Conservation (phyloP, 2,113 vertebrate species). For the Festucalex cinctus region DNA sequence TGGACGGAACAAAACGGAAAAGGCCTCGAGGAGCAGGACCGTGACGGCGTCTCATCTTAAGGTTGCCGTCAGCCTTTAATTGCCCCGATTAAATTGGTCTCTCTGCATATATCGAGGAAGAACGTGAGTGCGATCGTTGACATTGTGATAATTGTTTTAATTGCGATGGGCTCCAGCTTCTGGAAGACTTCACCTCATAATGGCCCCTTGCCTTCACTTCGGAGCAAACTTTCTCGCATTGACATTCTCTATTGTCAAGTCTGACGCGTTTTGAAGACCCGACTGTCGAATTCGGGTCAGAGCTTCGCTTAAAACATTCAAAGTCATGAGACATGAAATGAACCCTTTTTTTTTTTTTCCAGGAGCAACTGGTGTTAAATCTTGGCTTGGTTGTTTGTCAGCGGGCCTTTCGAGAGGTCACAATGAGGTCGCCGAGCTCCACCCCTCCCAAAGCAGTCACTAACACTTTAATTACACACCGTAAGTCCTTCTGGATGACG, state of each 20-base stretch:
- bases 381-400: background rate
- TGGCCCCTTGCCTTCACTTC: slow-evolving; percentile 21
- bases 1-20: slow-evolving; percentile 12
- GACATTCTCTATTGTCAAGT: slow-evolving; percentile 19
- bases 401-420: background rate
- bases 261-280: slow-evolving; percentile 10
- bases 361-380: background rate
- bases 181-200: slow-evolving; percentile 41
- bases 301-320: slow-evolving; percentile 1
- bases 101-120: slow-evolving; percentile 35
- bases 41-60: slow-evolving; percentile 15
- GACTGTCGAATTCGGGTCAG: slow-evolving; percentile 2
- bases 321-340: too few species aligned
- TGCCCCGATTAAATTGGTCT: slow-evolving; percentile 48
- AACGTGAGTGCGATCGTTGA: slow-evolving; percentile 34
- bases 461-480: slow-evolving; percentile 45
- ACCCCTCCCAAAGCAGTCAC: slow-evolving; percentile 24
- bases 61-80: slow-evolving; percentile 40
- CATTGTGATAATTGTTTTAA: slow-evolving; percentile 58
- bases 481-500: slow-evolving; percentile 33
- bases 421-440: slow-evolving; percentile 14
- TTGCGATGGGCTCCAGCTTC: slow-evolving; percentile 44
- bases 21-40: slow-evolving; percentile 24
- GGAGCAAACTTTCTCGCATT: slow-evolving; percentile 7
- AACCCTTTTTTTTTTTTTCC: too few species aligned